Percentiles rank a stretch among this genome's conserved stretches.
phyloP scores from a whole-genome alignment of 2,888 invertebrate species.

The Drosophila algonquin region DNA sequence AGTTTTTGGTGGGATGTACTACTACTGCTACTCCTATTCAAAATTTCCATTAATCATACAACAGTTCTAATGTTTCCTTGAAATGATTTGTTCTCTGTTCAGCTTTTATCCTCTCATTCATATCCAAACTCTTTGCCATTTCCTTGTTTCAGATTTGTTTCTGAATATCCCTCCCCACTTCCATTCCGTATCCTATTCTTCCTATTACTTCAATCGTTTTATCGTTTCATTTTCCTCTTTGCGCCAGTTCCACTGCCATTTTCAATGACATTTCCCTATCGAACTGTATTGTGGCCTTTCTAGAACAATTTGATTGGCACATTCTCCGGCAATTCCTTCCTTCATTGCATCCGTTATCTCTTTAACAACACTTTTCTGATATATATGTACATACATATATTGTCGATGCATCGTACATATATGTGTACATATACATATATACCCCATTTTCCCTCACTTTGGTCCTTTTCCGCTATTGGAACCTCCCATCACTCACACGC shows the following conservation, averaged over 20 bases:
- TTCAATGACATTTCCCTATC: not conserved
- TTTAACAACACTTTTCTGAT: slow-evolving; percentile 9
- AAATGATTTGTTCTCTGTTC: not conserved
- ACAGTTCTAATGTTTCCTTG: too few species aligned
- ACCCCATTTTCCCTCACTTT: not conserved
- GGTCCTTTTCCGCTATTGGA: not conserved
- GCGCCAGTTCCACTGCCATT: not conserved
- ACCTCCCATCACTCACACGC: slow-evolving; percentile 35
- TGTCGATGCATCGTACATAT: slow-evolving; percentile 20
- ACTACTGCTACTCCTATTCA: too few species aligned
- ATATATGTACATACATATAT: too few species aligned
- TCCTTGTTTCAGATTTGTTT: not conserved
- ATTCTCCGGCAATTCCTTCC: slow-evolving; percentile 5
- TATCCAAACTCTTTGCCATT: not conserved
- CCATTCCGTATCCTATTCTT: not conserved
- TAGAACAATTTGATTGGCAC: slow-evolving; percentile 7
- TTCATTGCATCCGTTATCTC: slow-evolving; percentile 6
- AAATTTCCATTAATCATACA: too few species aligned
- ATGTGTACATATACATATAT: not conserved
- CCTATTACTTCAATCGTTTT: not conserved
- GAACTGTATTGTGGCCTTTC: not conserved
- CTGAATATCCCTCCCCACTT: too few species aligned
- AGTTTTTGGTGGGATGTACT: too few species aligned
- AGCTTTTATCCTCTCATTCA: not conserved
- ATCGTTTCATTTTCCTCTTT: not conserved